Conservation (phyloP, 2,113 vertebrate genomes). For the Pseudois nayaur region DNA sequence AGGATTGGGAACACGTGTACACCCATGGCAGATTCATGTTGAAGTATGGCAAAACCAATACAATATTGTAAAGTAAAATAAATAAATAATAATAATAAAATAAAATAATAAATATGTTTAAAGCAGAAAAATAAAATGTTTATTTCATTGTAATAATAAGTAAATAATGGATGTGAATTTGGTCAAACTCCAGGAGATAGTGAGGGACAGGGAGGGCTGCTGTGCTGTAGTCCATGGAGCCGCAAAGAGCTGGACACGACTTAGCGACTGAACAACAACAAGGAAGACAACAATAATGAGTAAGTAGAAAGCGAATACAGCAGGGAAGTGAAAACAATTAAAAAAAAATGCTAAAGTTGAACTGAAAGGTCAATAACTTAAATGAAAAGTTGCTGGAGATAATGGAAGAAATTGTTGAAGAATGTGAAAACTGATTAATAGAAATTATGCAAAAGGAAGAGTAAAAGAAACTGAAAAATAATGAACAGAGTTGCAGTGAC, state of each 20-base stretch:
- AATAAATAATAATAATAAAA: too few species aligned
- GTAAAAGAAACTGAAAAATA: neutral
- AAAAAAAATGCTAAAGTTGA: neutral
- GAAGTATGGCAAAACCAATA: too few species aligned
- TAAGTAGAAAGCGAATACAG: neutral
- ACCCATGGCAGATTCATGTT: rapidly evolving
- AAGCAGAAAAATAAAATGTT: neutral
- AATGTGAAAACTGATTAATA: neutral
- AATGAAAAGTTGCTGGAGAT: neutral
- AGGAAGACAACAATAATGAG: neutral
- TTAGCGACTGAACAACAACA: neutral
- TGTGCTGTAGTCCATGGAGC: too few species aligned
- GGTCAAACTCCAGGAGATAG: too few species aligned
- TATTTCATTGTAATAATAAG: neutral
- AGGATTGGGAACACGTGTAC: too few species aligned
- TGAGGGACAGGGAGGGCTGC: too few species aligned
- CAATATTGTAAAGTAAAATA: too few species aligned
- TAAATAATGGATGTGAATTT: neutral
- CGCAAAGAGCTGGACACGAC: too few species aligned
- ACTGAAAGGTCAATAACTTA: neutral
- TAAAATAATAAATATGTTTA: neutral
- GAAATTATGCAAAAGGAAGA: neutral
- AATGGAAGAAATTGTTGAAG: neutral
- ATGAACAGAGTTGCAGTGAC: neutral
- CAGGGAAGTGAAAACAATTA: neutral